phyloP scores from a whole-genome alignment of 2,888 invertebrate genomes.

The Calameuta idolon region DNA sequence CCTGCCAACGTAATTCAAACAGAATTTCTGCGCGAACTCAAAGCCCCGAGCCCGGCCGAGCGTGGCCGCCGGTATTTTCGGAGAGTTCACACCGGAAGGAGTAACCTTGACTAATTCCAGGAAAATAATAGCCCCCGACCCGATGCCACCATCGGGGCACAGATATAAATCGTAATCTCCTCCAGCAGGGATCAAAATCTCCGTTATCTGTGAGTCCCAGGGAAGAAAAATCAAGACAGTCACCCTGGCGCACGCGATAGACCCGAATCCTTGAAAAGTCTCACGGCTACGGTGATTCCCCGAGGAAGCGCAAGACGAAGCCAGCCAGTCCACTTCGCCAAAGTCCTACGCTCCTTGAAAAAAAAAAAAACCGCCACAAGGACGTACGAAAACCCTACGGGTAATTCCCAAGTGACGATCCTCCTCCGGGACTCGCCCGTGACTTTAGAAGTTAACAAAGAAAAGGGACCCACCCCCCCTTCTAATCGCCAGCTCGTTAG shows the following conservation, averaged over 20 bases:
- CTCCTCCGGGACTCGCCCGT: background rate
- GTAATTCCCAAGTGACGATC: background rate
- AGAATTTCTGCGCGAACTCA: constrained; percentile 8
- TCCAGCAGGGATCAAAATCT: background rate
- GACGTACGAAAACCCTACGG: background rate
- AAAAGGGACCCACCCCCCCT: background rate
- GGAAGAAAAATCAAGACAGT: background rate
- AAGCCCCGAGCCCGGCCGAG: background rate
- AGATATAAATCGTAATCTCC: background rate
- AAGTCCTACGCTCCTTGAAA: background rate
- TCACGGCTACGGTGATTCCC: background rate
- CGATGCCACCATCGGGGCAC: background rate
- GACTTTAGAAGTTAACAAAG: background rate
- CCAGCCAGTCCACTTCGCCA: background rate
- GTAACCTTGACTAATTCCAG: constrained; percentile 21
- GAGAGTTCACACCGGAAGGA: constrained; percentile 23
- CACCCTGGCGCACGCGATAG: rapidly evolving
- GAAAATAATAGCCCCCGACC: background rate
- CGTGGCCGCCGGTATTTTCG: constrained; percentile 18
- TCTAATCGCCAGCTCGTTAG: constrained; percentile 4
- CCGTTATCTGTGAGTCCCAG: background rate
- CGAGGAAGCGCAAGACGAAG: background rate
- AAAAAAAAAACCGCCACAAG: background rate
- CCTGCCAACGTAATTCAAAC: constrained; percentile 17
- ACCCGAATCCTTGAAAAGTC: background rate